Evolutionary conservation across 2,113 vertebrate genomes (phyloP), one percentile per base, ranked within the genome.

Genomic region (Noturus placidus): DNA sequence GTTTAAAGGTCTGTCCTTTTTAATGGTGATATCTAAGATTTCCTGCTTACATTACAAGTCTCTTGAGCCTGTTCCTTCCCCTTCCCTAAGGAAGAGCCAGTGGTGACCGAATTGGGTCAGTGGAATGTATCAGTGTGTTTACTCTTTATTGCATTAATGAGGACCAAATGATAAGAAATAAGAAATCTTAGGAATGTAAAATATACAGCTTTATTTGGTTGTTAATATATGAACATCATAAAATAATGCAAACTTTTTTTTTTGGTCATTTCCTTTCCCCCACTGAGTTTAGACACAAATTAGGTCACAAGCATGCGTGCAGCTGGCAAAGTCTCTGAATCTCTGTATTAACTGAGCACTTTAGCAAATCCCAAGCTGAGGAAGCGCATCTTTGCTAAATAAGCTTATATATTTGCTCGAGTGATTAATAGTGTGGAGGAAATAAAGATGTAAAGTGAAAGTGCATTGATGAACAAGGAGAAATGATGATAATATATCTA

Each of bases 311-410:
- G 90, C 89, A 3, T 59, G 52, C 10, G 91, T 91, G 92, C 92
- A 92, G 91, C 91, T 91, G 91, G 93, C 91, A 89, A 86, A 80
- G 83, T 50, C 92, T 94, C 92, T 92, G 93, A 94, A 95, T 94
- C 92, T 91, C 92, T 91, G 91, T 92, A 92, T 92, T 94, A 94
- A 95, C 94, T 94, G 93, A 91, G 93, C 89, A 91, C 91, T 93
- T 81, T 91, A 93, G 92, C 93, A 93, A 93, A 92, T 91, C 86
- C 91, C 89, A 91, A 90, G 90, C 92, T 89, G 88, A 57, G 76
- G 78, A 78, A 74, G 42, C 67, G 86, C 38, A 57, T 69, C 63
- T 70, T 87, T 82, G 56, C 54, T 82, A 72, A 87, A 70, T 30
- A 65, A 59, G 65, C 78, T 30, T 42, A 50, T 79, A 30, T 77